These are phyloP conservation scores for Eubucco bourcierii DNA, from an alignment of 2,113 vertebrate species.

Conservation along the genomic window DNA sequence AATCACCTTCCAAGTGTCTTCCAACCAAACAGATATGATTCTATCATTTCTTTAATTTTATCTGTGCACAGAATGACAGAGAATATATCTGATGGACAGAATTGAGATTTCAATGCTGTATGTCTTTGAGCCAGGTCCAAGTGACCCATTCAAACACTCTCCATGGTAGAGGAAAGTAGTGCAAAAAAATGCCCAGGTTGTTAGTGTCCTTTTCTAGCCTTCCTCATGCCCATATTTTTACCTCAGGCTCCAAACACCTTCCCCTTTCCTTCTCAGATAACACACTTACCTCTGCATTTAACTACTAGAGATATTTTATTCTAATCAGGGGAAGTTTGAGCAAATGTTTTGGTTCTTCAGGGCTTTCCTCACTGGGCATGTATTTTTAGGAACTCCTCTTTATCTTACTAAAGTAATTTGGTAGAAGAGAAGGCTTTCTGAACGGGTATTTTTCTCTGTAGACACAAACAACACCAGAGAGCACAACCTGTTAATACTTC, in stretches of 20 bases:
- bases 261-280: background rate
- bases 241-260: background rate
- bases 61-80: background rate
- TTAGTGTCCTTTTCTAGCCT: background rate
- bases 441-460: background rate
- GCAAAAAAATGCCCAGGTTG: background rate
- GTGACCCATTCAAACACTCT: background rate
- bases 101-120: background rate
- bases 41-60: background rate
- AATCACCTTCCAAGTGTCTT: too few relatives aligned
- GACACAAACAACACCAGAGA: background rate
- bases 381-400: background rate
- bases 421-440: background rate
- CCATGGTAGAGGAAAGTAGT: background rate
- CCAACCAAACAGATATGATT: too few relatives aligned
- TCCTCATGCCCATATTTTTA: background rate
- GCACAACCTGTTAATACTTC: background rate
- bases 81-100: background rate
- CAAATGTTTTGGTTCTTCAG: background rate
- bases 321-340: too few relatives aligned
- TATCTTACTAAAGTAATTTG: background rate
- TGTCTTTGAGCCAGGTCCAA: background rate
- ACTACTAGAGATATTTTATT: background rate
- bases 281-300: background rate
- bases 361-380: background rate